Conservation (phyloP, 2,888 invertebrate species). For the Elysia crispata region DNA sequence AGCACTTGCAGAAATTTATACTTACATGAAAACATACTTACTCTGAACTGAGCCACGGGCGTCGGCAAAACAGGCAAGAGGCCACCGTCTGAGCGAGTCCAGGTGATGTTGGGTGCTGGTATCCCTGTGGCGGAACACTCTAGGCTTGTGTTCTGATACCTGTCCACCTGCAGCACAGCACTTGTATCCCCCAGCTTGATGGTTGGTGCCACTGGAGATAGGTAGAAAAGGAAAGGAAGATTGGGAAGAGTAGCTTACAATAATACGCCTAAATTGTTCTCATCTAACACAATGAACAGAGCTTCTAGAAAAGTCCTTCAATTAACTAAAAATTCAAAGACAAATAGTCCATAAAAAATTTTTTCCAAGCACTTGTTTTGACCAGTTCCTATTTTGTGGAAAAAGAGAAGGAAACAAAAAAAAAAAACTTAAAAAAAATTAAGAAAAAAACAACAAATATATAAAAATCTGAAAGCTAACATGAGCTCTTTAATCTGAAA, state of each 20-base stretch:
- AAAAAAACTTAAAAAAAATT: no score
- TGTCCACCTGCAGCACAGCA: constrained; percentile 65
- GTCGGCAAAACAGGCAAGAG: constrained; percentile 42
- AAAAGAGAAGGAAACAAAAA: no score
- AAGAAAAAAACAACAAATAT: no score
- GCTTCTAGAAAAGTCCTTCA: no score
- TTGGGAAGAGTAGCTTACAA: not conserved
- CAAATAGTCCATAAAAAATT: no score
- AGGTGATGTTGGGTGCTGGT: constrained; percentile 75
- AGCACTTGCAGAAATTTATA: not conserved
- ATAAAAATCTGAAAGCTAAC: no score
- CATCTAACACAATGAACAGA: no score
- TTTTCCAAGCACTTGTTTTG: no score
- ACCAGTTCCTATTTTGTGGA: no score
- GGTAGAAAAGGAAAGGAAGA: not conserved
- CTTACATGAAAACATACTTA: not conserved
- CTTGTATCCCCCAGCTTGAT: constrained; percentile 65
- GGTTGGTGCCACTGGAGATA: constrained; percentile 69
- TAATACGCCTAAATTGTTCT: no score
- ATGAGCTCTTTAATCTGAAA: no score
- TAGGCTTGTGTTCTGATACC: constrained; percentile 62
- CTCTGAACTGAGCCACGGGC: constrained; percentile 48
- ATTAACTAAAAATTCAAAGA: no score
- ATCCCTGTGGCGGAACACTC: constrained; percentile 72
- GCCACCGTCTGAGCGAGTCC: constrained; percentile 71